Evolutionary conservation across 1,140 invertebrate genomes (phyloP).

Genomic region (Dendrolimus punctatus): DNA sequence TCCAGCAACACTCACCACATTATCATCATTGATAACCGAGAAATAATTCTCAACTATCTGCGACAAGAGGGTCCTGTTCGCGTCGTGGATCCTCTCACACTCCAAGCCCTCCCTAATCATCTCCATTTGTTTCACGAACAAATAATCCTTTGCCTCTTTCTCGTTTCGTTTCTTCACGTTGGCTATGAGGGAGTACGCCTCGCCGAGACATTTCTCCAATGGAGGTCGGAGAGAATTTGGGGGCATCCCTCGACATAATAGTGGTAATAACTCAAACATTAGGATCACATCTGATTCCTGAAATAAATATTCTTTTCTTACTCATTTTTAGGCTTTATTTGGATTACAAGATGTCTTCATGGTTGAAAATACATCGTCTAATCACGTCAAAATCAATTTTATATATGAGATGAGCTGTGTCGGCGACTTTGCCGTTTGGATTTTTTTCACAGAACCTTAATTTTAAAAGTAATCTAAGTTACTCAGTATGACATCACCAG

Average conservation of each 20-base stretch:
- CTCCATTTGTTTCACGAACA: constrained; percentile 37
- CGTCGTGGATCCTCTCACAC: constrained; percentile 68
- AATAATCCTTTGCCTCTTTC: constrained; percentile 17
- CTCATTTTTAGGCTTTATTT: too few species aligned
- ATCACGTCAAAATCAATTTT: too few species aligned
- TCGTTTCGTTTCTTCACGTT: background rate
- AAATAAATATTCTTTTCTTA: constrained; percentile 8
- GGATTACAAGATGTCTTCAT: too few species aligned
- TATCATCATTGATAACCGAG: constrained; percentile 58
- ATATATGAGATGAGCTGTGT: too few species aligned
- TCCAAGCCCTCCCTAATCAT: constrained; percentile 49
- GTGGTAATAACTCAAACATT: constrained; percentile 43
- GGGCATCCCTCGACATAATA: constrained; percentile 45
- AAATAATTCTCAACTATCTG: constrained; percentile 67
- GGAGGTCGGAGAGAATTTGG: constrained; percentile 37
- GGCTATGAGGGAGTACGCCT: constrained; percentile 20
- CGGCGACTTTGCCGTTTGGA: too few species aligned
- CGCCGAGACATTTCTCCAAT: constrained; percentile 30
- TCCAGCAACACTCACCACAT: constrained; percentile 36
- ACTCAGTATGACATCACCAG: too few species aligned
- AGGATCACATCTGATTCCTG: constrained; percentile 46
- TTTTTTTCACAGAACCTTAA: too few species aligned
- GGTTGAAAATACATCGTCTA: too few species aligned
- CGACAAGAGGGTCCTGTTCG: constrained; percentile 68
- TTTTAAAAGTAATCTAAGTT: too few species aligned